Evolutionary conservation across 2,888 invertebrate genomes (phyloP).

Genomic region (Drosophila hamatofila): DNA sequence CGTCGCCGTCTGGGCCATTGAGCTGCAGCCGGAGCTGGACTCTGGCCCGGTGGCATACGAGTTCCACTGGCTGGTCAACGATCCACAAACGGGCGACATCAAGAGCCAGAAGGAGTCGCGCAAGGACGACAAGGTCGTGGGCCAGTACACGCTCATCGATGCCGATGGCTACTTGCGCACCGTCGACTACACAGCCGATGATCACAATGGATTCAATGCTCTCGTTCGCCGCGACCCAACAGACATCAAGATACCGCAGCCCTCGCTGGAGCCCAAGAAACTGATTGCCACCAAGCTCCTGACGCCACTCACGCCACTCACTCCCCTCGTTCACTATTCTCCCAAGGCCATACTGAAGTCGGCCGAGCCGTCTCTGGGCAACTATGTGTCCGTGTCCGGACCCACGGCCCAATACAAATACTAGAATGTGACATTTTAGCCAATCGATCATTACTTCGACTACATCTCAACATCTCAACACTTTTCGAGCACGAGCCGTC

Average conservation of each 20-base stretch:
- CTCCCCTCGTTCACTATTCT: slow-evolving; percentile 72
- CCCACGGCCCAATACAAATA: slow-evolving; percentile 77
- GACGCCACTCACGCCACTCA: slow-evolving; percentile 27
- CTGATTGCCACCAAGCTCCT: slow-evolving; percentile 71
- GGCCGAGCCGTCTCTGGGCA: slow-evolving; percentile 53
- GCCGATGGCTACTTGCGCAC: slow-evolving; percentile 86
- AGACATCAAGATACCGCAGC: slow-evolving; percentile 82
- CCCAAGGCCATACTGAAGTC: slow-evolving; percentile 57
- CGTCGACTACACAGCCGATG: slow-evolving; percentile 87
- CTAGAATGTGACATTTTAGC: slow-evolving; percentile 35
- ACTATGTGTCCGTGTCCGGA: slow-evolving; percentile 77
- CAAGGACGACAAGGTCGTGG: slow-evolving; percentile 86
- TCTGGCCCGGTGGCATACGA: slow-evolving; percentile 86
- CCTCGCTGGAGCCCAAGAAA: slow-evolving; percentile 63
- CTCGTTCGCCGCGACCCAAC: slow-evolving; percentile 86
- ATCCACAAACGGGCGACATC: slow-evolving; percentile 86
- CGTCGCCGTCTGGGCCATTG: slow-evolving; percentile 66
- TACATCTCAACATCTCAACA: slow-evolving; percentile 33
- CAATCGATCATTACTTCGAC: slow-evolving; percentile 30
- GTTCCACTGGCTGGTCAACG: slow-evolving; percentile 86
- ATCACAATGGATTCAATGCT: slow-evolving; percentile 87
- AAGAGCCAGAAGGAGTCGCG: slow-evolving; percentile 86
- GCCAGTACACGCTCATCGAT: slow-evolving; percentile 86
- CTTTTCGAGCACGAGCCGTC: slow-evolving; percentile 18
- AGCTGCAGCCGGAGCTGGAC: slow-evolving; percentile 69